Conservation (phyloP, 2,113 vertebrate genomes). For the Illadopsis cleaveri region DNA sequence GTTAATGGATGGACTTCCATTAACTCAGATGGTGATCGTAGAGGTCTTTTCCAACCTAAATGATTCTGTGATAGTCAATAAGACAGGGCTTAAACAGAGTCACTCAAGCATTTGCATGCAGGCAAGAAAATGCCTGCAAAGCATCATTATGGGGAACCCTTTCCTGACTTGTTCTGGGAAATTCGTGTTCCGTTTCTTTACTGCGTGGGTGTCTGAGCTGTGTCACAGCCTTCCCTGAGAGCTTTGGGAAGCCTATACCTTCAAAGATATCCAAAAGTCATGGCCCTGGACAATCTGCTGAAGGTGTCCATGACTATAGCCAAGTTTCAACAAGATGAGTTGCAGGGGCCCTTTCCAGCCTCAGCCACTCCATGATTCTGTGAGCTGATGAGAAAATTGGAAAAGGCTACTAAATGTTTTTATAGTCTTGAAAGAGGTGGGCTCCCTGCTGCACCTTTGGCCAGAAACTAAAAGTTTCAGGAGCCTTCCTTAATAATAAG, state of each 20-base stretch:
- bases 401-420: background rate
- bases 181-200: fast-evolving
- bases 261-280: background rate
- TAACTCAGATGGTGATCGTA: background rate
- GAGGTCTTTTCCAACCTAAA: background rate
- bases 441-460: background rate
- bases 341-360: background rate
- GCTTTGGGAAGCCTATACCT: background rate
- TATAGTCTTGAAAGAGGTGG: background rate
- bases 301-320: fast-evolving
- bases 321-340: background rate
- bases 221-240: no score
- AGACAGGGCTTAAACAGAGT: background rate
- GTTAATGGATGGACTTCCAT: background rate
- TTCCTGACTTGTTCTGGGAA: fast-evolving
- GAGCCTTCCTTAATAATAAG: background rate
- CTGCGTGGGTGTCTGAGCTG: background rate
- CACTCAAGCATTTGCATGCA: background rate
- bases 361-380: background rate
- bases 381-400: background rate
- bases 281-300: background rate
- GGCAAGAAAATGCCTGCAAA: background rate
- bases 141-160: fast-evolving
- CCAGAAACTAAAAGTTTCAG: background rate
- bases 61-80: background rate